A percentile compares a stretch with the other conserved stretches of the same genome.
Evolutionary conservation across 2,888 invertebrate species (phyloP).

Genomic region (Hedychridium roseum): DNA sequence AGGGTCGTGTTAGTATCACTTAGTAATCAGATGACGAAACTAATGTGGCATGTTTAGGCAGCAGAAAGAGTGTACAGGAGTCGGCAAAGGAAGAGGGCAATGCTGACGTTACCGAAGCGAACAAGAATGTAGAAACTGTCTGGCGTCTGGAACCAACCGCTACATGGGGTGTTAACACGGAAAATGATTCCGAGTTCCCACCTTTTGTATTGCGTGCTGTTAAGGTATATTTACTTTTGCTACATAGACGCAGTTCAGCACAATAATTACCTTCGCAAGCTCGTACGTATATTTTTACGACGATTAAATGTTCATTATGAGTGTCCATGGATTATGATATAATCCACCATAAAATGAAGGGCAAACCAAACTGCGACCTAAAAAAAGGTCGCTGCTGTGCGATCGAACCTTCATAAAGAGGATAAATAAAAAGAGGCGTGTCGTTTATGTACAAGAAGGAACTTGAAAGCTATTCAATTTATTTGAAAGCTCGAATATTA

Average conservation of each 20-base stretch:
- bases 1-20: too few species aligned
- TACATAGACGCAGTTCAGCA: slow-evolving; percentile 29
- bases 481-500: too few species aligned
- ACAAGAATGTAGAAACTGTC: slow-evolving; percentile 45
- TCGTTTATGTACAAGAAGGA: too few species aligned
- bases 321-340: too few species aligned
- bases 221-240: slow-evolving; percentile 53
- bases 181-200: slow-evolving; percentile 56
- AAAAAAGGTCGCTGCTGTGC: too few species aligned
- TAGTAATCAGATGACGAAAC: slow-evolving; percentile 32
- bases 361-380: too few species aligned
- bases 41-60: slow-evolving; percentile 56
- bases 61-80: slow-evolving; percentile 51
- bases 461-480: too few species aligned
- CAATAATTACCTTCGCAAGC: slow-evolving; percentile 1
- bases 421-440: too few species aligned
- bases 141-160: slow-evolving; percentile 57
- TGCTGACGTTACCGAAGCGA: slow-evolving; percentile 34
- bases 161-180: slow-evolving; percentile 53
- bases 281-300: slow-evolving; percentile 2
- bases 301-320: too few species aligned
- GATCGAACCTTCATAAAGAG: too few species aligned
- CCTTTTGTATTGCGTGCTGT: slow-evolving; percentile 61
- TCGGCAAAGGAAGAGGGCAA: slow-evolving; percentile 46
- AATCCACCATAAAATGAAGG: too few species aligned